These are phyloP conservation scores for Semnopithecus entellus DNA, from an alignment of 2,113 vertebrate species.

Conservation along the genomic window DNA sequence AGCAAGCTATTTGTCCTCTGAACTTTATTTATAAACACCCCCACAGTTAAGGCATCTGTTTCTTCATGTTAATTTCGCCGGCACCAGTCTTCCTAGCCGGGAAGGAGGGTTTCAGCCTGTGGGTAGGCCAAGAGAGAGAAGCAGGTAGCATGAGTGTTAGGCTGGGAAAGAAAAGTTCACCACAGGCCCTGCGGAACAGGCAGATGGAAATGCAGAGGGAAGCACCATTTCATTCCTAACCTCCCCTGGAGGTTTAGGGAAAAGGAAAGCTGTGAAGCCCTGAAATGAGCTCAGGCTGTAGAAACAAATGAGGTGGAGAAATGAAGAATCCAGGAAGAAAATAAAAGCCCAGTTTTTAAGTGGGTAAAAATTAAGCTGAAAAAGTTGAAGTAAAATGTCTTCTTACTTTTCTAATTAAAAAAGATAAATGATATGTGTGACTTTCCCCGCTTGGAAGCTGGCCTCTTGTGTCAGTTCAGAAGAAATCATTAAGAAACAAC, in stretches of 20 bases:
- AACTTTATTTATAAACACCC: constrained; percentile 70
- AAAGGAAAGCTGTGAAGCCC: neutral
- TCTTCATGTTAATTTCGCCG: constrained; percentile 55
- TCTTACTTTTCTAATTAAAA: constrained; percentile 20
- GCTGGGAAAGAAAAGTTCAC: neutral
- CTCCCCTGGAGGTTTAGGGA: constrained; percentile 10
- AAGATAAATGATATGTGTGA: neutral
- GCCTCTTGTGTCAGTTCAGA: neutral
- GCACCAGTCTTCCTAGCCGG: neutral
- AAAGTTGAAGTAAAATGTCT: constrained; percentile 3
- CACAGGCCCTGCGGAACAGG: neutral
- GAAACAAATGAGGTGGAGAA: constrained; percentile 34
- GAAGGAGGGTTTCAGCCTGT: constrained; percentile 29
- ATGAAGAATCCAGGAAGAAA: neutral
- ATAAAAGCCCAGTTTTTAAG: neutral
- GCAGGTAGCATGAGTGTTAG: neutral
- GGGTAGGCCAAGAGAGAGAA: neutral
- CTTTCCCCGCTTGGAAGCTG: neutral
- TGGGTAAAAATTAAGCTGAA: neutral
- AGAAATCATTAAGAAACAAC: constrained; percentile 27
- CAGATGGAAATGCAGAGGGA: neutral
- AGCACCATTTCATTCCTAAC: neutral
- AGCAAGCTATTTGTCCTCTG: constrained; percentile 69
- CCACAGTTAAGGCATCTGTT: constrained; percentile 55
- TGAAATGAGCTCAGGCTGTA: constrained; percentile 16